These are phyloP conservation scores for Falcaria lacertinaria DNA, from an alignment of 2,888 invertebrate species.

Conservation along the genomic window DNA sequence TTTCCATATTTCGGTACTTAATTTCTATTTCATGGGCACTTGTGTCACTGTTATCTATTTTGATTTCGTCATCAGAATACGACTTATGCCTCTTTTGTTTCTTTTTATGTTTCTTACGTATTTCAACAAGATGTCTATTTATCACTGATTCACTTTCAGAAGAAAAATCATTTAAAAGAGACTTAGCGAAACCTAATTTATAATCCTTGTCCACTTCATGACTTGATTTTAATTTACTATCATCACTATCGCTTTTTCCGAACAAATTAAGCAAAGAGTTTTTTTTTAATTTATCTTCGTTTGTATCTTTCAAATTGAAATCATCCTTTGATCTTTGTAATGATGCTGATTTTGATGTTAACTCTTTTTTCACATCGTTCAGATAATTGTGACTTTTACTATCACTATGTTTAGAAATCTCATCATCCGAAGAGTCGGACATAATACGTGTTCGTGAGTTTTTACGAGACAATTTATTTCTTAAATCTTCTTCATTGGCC, in stretches of 20 bases:
- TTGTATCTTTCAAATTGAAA: conserved; percentile 31
- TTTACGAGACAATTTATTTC: conserved; percentile 82
- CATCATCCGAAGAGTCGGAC: conserved; percentile 89
- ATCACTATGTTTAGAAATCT: conserved; percentile 75
- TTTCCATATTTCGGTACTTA: conserved; percentile 70
- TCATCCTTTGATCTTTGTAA: conserved; percentile 38
- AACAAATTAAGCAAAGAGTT: conserved; percentile 63
- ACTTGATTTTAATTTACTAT: conserved; percentile 58
- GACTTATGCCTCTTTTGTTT: conserved; percentile 89
- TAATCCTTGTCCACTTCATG: conserved; percentile 55
- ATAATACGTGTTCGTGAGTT: conserved; percentile 86
- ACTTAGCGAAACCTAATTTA: conserved; percentile 49
- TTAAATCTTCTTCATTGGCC: conserved; percentile 71
- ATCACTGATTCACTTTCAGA: conserved; percentile 69
- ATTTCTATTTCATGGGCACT: conserved; percentile 36
- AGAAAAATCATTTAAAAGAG: conserved; percentile 60
- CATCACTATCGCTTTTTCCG: conserved; percentile 71
- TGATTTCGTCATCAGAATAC: conserved; percentile 79
- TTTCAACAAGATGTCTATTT: conserved; percentile 67
- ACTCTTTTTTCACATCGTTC: conserved; percentile 77
- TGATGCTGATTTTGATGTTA: conserved; percentile 71
- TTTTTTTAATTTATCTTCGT: conserved; percentile 53
- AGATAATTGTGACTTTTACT: conserved; percentile 57
- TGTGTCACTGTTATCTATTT: conserved; percentile 51
- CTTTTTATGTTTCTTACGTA: conserved; percentile 90